Evolutionary conservation across 2,113 vertebrate genomes (phyloP).

Genomic region (Centropristis striata): DNA sequence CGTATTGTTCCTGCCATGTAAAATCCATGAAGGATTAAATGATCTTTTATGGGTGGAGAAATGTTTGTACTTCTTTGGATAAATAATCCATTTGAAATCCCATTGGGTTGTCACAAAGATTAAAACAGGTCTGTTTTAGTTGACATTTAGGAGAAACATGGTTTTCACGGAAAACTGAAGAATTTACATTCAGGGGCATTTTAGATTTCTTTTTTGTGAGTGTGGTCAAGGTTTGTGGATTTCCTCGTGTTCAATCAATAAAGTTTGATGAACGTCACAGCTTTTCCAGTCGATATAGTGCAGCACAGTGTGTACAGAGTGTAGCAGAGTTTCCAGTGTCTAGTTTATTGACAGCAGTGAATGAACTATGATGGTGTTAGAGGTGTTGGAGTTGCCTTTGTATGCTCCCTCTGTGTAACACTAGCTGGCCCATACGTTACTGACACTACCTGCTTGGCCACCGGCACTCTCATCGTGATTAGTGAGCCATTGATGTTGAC

Average conservation of each 20-base stretch:
- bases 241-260: constrained; percentile 30
- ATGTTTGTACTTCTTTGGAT: neutral
- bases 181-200: neutral
- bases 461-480: constrained; percentile 59
- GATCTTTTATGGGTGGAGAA: constrained; percentile 11
- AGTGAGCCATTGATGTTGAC: constrained; percentile 75
- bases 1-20: neutral
- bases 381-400: constrained; percentile 48
- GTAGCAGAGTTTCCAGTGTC: constrained; percentile 50
- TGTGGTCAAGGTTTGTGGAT: neutral
- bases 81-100: constrained; percentile 4
- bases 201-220: neutral
- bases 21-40: constrained; percentile 37
- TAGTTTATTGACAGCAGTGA: constrained; percentile 60
- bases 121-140: neutral
- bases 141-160: neutral
- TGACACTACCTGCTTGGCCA: constrained; percentile 46
- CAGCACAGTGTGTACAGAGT: neutral
- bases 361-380: constrained; percentile 66
- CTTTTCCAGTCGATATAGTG: constrained; percentile 38
- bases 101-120: neutral
- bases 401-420: constrained; percentile 55
- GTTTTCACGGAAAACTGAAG: neutral
- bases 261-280: constrained; percentile 46
- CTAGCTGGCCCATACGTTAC: constrained; percentile 41